These are phyloP conservation scores for Sesia apiformis DNA, from an alignment of 2,888 invertebrate species.

Conservation along the genomic window DNA sequence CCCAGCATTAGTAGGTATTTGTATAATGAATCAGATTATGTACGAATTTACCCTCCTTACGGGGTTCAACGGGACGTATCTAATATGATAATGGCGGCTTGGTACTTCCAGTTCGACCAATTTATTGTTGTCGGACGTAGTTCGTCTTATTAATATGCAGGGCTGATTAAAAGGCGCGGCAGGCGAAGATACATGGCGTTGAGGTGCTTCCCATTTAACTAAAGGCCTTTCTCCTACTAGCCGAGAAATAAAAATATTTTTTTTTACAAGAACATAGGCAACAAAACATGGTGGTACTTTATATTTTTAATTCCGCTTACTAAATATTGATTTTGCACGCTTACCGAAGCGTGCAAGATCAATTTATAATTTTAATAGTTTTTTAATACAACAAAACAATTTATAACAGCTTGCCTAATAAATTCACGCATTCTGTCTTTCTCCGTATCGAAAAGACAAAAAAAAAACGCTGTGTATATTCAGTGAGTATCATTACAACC, in stretches of 20 bases:
- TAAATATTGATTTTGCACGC: no score
- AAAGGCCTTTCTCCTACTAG: not conserved
- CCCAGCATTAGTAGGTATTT: not conserved
- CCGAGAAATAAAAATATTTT: not conserved
- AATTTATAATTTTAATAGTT: no score
- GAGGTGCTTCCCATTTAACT: conserved; percentile 5
- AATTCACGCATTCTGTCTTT: no score
- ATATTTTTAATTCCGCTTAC: no score
- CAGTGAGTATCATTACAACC: no score
- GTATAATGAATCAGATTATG: not conserved
- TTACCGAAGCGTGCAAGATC: no score
- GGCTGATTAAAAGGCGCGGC: conserved; percentile 7
- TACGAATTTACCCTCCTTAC: not conserved
- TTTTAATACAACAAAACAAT: no score
- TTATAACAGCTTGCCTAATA: no score
- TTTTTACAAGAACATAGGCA: no score
- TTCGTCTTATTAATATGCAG: conserved; percentile 7
- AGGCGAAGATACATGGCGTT: not conserved
- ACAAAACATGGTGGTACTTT: no score
- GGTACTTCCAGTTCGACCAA: conserved; percentile 6
- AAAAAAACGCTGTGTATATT: no score
- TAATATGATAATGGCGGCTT: conserved; percentile 31
- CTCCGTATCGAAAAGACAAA: no score
- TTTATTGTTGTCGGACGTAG: conserved; percentile 3
- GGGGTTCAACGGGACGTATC: conserved; percentile 19